Conservation (phyloP, 2,113 vertebrate species). For the Craseonycteris thonglongyai region DNA sequence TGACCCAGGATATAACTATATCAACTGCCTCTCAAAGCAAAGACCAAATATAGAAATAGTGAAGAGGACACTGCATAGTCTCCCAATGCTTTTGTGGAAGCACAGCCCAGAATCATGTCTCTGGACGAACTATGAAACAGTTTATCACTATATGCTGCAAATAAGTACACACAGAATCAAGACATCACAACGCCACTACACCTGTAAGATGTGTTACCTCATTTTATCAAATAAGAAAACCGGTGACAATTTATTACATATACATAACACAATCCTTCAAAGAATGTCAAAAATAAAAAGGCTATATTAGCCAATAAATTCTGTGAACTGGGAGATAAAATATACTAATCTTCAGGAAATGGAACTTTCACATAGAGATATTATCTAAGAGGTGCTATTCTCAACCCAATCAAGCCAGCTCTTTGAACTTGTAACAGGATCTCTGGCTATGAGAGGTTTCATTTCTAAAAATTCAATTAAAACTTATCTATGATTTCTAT, state of each 20-base stretch:
- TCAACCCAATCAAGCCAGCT: neutral
- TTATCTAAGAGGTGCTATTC: neutral
- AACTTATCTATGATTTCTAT: neutral
- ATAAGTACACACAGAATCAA: neutral
- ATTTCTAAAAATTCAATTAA: slow-evolving; percentile 21
- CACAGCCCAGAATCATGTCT: neutral
- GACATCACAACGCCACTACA: neutral
- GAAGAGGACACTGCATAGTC: neutral
- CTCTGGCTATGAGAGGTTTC: neutral
- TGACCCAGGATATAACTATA: neutral
- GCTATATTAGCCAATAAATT: neutral
- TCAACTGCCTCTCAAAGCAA: neutral
- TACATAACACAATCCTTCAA: neutral
- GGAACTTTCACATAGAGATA: neutral
- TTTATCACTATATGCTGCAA: neutral
- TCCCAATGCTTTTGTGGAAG: neutral
- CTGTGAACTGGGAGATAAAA: neutral
- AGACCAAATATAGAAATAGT: neutral
- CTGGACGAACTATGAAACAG: neutral
- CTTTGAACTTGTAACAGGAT: neutral
- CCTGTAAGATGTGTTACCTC: neutral
- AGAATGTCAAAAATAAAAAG: slow-evolving; percentile 3
- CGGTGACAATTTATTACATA: neutral
- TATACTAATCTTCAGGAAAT: neutral
- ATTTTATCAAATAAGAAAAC: neutral